Evolutionary conservation across 1,140 invertebrate genomes (phyloP), one percentile per base, ranked within the genome.

Genomic region (Diorhabda elongata): DNA sequence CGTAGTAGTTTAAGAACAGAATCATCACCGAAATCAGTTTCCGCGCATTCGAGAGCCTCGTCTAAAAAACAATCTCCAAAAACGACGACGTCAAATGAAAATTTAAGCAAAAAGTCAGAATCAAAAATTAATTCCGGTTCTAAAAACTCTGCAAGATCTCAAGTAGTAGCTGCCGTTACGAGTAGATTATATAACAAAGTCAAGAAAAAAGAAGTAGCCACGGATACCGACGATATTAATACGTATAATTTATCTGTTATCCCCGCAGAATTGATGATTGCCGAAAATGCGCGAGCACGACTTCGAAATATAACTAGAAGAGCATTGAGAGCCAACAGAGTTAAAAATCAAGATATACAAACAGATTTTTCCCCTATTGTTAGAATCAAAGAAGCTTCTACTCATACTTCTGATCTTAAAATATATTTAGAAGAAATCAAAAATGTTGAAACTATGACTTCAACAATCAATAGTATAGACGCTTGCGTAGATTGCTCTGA

Each of bases 111-210:
- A 41, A 71, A 66, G 26, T 41, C 71, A 7, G 74, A 75, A 64
- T 47, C 73, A 2, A 76, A 76, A 71, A 66, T 74, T 7, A 75
- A 75, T 58, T 76, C 72, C 5, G 67, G 67, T 8, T 70, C 73
- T 59, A 76, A 71, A 66, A 42, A 62, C 0, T 76, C 76, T 69
- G 75, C 77, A 8, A 64, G 88, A 74, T 85, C 88, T 4, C 87
- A 89, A 78, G 89, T 90, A 58, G 87, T 90, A 9, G 88, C 88
- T 7, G 88, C 88, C 0, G 89, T 90, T 2, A 90, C 89, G 0
- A 85, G 87, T 74, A 82, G 89, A 69, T 78, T 90, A n/a, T 90
- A 90, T 75, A 86, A 84, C 70, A 79, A 78, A 71, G 81, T 85
- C 44, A 89, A 88, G 75, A 85, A 83, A 61, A 82, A 83, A 67